Percentiles rank a stretch among this genome's conserved stretches.
These are phyloP conservation scores for Andrena cerasifolii DNA, from an alignment of 1,140 invertebrate genomes.

Conservation along the genomic window DNA sequence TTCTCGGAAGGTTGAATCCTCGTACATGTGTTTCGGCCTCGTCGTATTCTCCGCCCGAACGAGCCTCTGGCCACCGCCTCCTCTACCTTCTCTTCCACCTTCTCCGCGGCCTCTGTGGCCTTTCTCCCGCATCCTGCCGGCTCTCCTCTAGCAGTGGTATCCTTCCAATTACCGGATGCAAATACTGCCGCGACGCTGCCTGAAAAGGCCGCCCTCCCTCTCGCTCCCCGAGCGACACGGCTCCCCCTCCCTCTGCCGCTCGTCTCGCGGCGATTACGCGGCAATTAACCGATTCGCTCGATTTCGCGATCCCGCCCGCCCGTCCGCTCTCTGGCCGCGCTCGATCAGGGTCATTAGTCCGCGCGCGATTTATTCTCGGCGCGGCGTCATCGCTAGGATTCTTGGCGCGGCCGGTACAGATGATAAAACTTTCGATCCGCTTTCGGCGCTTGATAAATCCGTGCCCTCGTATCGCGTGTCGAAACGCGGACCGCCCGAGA, in stretches of 20 bases:
- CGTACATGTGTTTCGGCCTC: conserved; percentile 41
- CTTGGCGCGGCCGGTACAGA: conserved; percentile 19
- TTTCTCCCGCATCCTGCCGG: neutral
- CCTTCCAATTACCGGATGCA: conserved; percentile 67
- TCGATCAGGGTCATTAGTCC: conserved; percentile 54
- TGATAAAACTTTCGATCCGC: conserved; percentile 19
- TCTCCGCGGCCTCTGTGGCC: neutral
- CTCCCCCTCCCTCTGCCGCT: neutral
- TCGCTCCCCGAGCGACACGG: neutral
- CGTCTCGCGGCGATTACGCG: conserved; percentile 38
- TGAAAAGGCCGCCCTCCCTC: conserved; percentile 3
- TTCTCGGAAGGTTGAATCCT: conserved; percentile 42
- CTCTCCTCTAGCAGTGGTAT: conserved; percentile 30
- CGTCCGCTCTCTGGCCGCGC: neutral
- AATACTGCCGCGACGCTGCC: conserved; percentile 48
- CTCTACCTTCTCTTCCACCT: conserved; percentile 3
- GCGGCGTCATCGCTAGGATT: conserved; percentile 22
- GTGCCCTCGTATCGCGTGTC: neutral
- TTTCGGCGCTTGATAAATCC: conserved; percentile 21
- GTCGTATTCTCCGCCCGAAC: conserved; percentile 33
- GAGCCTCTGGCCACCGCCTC: conserved; percentile 26
- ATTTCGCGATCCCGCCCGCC: conserved; percentile 33
- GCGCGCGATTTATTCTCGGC: conserved; percentile 46
- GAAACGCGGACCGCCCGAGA: neutral
- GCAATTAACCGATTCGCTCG: conserved; percentile 47